phyloP scores from a whole-genome alignment of 2,888 invertebrate genomes.

The Parelbella ahira region DNA sequence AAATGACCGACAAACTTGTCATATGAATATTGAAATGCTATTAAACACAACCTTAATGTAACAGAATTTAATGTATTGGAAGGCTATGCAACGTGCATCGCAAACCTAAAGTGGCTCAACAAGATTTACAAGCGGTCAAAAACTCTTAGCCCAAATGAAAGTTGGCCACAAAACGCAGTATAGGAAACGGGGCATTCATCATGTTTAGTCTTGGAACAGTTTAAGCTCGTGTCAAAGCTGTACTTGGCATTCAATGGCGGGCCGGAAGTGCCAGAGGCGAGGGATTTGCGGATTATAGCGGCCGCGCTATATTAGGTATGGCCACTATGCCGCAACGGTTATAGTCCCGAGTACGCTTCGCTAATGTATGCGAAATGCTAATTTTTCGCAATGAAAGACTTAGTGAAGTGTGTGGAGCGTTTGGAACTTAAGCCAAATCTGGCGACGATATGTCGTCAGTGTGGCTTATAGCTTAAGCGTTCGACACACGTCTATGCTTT shows the following conservation, averaged over 20 bases:
- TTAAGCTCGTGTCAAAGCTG: constrained; percentile 22
- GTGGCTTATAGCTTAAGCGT: too few relatives aligned
- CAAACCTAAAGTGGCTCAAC: too few relatives aligned
- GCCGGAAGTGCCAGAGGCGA: constrained; percentile 16
- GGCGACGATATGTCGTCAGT: too few relatives aligned
- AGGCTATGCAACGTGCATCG: too few relatives aligned
- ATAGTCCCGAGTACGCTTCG: background rate
- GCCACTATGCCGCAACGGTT: constrained; percentile 19
- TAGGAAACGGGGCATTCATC: constrained; percentile 23
- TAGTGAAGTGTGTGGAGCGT: constrained; percentile 2
- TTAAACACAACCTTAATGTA: too few relatives aligned
- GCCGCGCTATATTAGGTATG: constrained; percentile 23
- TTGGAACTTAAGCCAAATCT: too few relatives aligned
- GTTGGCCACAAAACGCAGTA: constrained; percentile 11
- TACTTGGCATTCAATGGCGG: constrained; percentile 24
- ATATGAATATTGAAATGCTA: too few relatives aligned
- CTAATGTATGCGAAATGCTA: constrained; percentile 15
- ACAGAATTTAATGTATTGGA: too few relatives aligned
- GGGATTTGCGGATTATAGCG: constrained; percentile 26
- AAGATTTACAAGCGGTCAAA: too few relatives aligned
- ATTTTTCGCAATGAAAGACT: too few relatives aligned
- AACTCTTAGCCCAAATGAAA: constrained; percentile 16
- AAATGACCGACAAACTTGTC: too few relatives aligned
- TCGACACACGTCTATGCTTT: too few relatives aligned
- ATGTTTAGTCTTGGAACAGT: constrained; percentile 22